Evolutionary conservation across 2,797 vertebrate genomes (phyloP), one percentile per base, ranked within the genome.

Genomic region (Neomorphus geoffroyi): DNA sequence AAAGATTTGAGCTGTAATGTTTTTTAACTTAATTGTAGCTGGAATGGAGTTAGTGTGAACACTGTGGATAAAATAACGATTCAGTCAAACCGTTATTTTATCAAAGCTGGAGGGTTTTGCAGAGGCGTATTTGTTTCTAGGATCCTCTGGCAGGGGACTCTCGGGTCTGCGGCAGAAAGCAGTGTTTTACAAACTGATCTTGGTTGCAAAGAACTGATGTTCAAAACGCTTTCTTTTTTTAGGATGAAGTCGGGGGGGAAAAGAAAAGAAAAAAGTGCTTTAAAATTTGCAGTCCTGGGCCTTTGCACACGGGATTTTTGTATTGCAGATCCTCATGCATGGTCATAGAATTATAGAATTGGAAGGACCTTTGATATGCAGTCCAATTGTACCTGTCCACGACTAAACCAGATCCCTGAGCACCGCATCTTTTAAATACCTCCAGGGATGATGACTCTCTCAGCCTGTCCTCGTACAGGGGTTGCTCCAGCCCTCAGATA

Each of bases 21-120:
- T 66, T 92, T 72, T 91, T 92, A 75, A 92, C 67, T 85, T 94
- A 92, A 85, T 92, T 88, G 78, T 88, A 70, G 60, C 46, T 86
- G 53, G 73, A 91, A 90, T 33, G 6, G 65, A 81, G 85, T 81
- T 92, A 78, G 57, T 50, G 53, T 41, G 65, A 92, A 75, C 54
- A 45, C 54, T 79, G n/a, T 64, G 73, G 43, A 70, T 94, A 93
- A 96, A 95, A 84, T 45, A 94, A 67, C 80, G 79, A 60, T 89
- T 82, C 51, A 80, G 54, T 77, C 73, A 73, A 88, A 93, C 86
- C 73, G n/a, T 85, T 94, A 53, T 94, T 90, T 84, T 88, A 73
- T 92, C 78, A 90, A 92, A 90, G 83, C 90, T 86, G 56, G 83
- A 94, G 80, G 45, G 74, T 70, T 94, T 94, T 75, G 39, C 48